Evolutionary conservation across 1,140 invertebrate species (phyloP), one percentile per base, ranked within the genome.

Genomic region (Linepithema humile): DNA sequence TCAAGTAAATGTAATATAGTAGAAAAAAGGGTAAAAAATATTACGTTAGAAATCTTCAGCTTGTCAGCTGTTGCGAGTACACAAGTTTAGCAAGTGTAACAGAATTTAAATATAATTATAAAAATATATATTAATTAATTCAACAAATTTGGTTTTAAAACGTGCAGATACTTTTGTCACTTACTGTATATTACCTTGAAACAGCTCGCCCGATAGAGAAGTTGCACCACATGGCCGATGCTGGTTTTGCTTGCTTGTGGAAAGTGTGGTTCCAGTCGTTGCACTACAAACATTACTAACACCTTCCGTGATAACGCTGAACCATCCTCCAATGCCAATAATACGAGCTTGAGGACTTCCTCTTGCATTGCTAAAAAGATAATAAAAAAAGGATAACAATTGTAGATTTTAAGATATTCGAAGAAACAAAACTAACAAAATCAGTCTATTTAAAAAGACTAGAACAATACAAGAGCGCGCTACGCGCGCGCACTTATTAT

Each of bases 231-330:
- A 95, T 99, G 99, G 2, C 99, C 99, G 91, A 99, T 99, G 91
- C 98, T 99, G 7, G 99, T 99, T 95, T 99, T 99, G 5, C 98
- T 99, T 59, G 99, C 98, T 95, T 99, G 99, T 4, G 99, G 98
- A 95, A 99, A 99, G 93, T 99, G 98, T 48, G 98, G 97, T 93
- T 98, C 97, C 75, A 99, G 95, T 91, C 98, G 96, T 95, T 99
- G 98, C 50, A 99, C 99, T 55, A 99, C 98, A 96, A 99, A 99
- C 97, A 99, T 98, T 53, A 99, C 99, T 85, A 99, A 95, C 32
- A 99, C 99, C 95, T 99, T 99, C 80, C 99, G 95, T 0, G 98
- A 99, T 82, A 99, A 95, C n/a, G 98, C 97, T 4, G 98, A 98
- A 5, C 99, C 99, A 95, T 99, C 98, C 94, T 99, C 98, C 40